phyloP scores from a whole-genome alignment of 2,113 vertebrate species.

The Paraplagusia blochii region DNA sequence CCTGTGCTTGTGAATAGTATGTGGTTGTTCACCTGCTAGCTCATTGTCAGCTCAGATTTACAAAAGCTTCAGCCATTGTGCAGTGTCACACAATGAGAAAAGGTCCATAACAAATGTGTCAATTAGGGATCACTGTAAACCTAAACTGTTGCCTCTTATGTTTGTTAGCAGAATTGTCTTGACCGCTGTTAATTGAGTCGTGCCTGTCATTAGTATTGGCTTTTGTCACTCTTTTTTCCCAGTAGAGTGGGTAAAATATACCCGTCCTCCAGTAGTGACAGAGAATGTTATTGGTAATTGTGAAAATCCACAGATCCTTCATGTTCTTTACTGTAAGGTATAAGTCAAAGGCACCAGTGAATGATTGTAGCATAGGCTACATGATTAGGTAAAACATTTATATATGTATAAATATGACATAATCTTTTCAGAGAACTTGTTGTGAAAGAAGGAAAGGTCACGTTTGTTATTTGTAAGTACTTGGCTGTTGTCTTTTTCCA shows the following conservation, averaged over 20 bases:
- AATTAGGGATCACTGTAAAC: slow-evolving; percentile 12
- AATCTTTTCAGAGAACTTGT: too few relatives aligned
- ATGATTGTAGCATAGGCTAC: too few relatives aligned
- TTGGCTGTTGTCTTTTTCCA: too few relatives aligned
- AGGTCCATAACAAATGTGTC: slow-evolving; percentile 19
- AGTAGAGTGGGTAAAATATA: slow-evolving; percentile 35
- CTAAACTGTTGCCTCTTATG: slow-evolving; percentile 15
- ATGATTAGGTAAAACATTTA: too few relatives aligned
- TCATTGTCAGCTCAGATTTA: slow-evolving; percentile 36
- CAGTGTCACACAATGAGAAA: slow-evolving; percentile 1
- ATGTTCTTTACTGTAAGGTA: too few relatives aligned
- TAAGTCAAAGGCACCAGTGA: too few relatives aligned
- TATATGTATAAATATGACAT: too few relatives aligned
- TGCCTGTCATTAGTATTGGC: slow-evolving; percentile 36
- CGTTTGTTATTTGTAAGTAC: too few relatives aligned
- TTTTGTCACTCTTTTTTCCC: slow-evolving; percentile 43
- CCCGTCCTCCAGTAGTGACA: slow-evolving; percentile 49
- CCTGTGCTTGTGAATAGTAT: slow-evolving; percentile 36
- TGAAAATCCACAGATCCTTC: slow-evolving; percentile 64
- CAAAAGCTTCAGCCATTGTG: slow-evolving; percentile 18
- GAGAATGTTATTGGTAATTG: slow-evolving; percentile 64
- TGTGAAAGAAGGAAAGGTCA: too few relatives aligned
- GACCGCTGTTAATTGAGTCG: slow-evolving; percentile 27
- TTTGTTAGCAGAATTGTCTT: slow-evolving; percentile 13
- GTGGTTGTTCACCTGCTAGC: slow-evolving; percentile 38